Base-by-base conservation (phyloP, 2,113 vertebrate genomes). In the Promerops cafer region DNA sequence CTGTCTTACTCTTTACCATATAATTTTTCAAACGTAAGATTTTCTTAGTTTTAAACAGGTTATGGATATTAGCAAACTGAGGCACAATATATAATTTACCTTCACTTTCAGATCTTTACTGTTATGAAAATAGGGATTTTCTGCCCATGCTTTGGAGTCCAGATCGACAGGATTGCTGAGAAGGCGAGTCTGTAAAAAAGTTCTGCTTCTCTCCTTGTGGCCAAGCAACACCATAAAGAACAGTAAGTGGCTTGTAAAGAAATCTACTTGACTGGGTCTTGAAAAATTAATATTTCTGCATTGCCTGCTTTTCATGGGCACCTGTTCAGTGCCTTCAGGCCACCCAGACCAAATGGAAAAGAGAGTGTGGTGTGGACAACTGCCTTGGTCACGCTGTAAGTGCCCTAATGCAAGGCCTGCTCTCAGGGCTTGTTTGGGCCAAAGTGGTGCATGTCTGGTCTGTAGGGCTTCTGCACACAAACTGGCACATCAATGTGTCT, bases 1-100 rank as follows among this genome's bases (percentile, higher is more conserved):
- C 61, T 2, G 0, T 45, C 42, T 65, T 81, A 9, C 10, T 68
- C 6, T 59, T 93, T 74, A 31, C 3, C 0, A 0, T 11, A 39
- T 28, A 59, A 24, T 71, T 87, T 87, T 84, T 87, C 15, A 57
- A 44, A 37, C 19, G 4, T 68, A 23, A 28, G 17, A 19, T 31
- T 59, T 11, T 61, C 16, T 59, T 33, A 10, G 19, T 47, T 69
- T 77, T 54, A 49, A 83, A 37, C 13, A 16, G 19, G 6, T 57
- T 72, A n/a, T 1, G 16, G 15, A 5, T 61, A 37, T 50, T 45
- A 35, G 16, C 16, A 72, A 69, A 17, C 3, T 37, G 44, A 37
- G 83, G 24, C 15, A 35, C 15, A 56, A 14, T 2, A 4, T 56
- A 19, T 4, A 2, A 12, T 69, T 76, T 83, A 23, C 7, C 16